These are phyloP conservation scores for Muschampia plurimacula DNA, from an alignment of 2,888 invertebrate species.

Conservation along the genomic window DNA sequence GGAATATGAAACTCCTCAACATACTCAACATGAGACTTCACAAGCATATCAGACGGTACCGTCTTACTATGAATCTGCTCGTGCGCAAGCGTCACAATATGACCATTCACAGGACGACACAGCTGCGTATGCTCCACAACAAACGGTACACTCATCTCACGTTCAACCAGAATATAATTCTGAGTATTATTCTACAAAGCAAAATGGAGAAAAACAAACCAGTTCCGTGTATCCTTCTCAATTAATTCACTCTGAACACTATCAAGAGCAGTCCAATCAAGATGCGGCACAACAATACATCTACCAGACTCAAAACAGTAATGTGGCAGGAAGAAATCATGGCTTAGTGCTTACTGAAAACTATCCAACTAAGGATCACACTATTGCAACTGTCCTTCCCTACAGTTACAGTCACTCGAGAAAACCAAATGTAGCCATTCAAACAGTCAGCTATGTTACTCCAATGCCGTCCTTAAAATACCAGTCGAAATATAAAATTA, in stretches of 20 bases:
- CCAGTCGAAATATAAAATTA: conserved; percentile 71
- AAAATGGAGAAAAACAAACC: conserved; percentile 56
- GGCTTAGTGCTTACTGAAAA: conserved; percentile 81
- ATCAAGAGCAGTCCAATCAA: conserved; percentile 55
- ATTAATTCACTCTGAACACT: conserved; percentile 53
- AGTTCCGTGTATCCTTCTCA: conserved; percentile 59
- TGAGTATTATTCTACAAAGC: conserved; percentile 58
- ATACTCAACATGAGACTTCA: conserved; percentile 20
- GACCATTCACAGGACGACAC: conserved; percentile 43
- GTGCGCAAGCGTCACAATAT: conserved; percentile 52
- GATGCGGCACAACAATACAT: conserved; percentile 61
- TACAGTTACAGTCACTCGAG: conserved; percentile 60
- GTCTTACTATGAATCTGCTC: conserved; percentile 38
- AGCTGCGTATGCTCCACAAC: conserved; percentile 29
- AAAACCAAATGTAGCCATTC: conserved; percentile 58
- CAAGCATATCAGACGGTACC: conserved; percentile 35
- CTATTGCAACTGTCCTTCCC: conserved; percentile 83
- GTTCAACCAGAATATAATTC: conserved; percentile 44
- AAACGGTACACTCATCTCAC: conserved; percentile 22
- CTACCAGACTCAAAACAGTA: conserved; percentile 63
- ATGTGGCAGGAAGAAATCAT: conserved; percentile 48
- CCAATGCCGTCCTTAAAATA: conserved; percentile 73
- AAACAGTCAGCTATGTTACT: conserved; percentile 77
- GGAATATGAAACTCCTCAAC: conserved; percentile 51
- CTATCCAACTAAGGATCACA: conserved; percentile 85